Evolutionary conservation across 1,140 invertebrate genomes (phyloP), one percentile per base, ranked within the genome.

Genomic region (Zaprionus ghesquierei): DNA sequence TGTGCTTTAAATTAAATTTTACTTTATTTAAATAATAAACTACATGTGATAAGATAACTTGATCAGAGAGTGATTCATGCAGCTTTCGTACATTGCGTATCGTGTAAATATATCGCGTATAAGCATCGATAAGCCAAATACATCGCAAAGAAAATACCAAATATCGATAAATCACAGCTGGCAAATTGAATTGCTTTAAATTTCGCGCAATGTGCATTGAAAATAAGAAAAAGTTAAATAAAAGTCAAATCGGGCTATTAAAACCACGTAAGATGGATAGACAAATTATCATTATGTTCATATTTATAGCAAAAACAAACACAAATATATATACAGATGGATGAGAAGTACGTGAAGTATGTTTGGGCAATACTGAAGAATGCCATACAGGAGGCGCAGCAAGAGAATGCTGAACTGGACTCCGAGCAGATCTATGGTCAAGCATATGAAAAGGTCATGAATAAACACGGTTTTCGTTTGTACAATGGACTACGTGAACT

Each of bases 401-500:
- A 23, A 22, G 4, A 25, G 4, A 15, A 33, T n/a, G 8, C 59
- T 9, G 29, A 8, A 5, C 3, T 50, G 6, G 9, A 29, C 3
- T 29, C 20, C 8, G 59, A 61, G 0, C 18, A 61, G n/a, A 20
- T 49, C 4, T 61, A 61, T 18, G 10, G 10, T 1, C n/a, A 33
- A 2, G 46, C 59, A 29, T 33, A 22, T 23, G 46, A 33, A 50
- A 10, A 3, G 8, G 59, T 50, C 0, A 61, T 33, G 44, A 50
- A 50, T 20, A 61, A 50, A 9, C 59, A 61, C 35, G 59, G 59
- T 33, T 61, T 61, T 18, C 44, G 18, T 4, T 15, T 50, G 27
- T 50, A 61, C 20, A 50, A 61, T 23, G 59, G 59, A 33, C 8
- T 61, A 8, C 27, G 59, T 1, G 44, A 61, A 2, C 46, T 50